Conservation (phyloP, 2,888 invertebrate species). For the Nasonovia ribisnigri region DNA sequence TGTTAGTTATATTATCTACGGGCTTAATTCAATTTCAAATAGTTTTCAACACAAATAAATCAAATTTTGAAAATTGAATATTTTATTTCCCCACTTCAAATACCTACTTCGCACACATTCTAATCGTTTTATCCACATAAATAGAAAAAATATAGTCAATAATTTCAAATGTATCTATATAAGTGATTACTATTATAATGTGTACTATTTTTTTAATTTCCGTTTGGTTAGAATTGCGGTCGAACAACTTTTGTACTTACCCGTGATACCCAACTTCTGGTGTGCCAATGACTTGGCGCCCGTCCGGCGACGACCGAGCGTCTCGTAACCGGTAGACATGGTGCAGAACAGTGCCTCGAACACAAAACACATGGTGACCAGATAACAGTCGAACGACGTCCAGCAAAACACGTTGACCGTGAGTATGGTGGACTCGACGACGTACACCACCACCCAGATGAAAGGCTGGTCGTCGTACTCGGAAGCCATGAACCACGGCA, state of each 20-base stretch:
- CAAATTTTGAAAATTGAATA: no score
- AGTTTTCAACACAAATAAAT: no score
- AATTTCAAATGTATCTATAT: no score
- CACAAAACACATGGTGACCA: constrained; percentile 3
- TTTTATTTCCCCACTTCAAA: no score
- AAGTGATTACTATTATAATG: no score
- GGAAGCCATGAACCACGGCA: background rate
- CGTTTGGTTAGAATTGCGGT: background rate
- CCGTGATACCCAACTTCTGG: no score
- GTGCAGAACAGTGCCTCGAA: background rate
- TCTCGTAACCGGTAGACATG: background rate
- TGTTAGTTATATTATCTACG: no score
- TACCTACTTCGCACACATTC: no score
- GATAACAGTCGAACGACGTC: constrained; percentile 22
- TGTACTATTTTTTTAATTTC: background rate
- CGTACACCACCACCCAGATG: background rate
- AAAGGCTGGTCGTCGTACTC: background rate
- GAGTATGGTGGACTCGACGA: background rate
- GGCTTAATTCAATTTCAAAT: no score
- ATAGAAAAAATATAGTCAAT: no score
- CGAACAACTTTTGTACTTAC: background rate
- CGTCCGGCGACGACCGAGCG: background rate
- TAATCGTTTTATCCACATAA: no score
- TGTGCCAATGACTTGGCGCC: no score
- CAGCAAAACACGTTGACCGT: background rate